Evolutionary conservation across 2,888 invertebrate species (phyloP).

Genomic region (Drosophila silvestris): DNA sequence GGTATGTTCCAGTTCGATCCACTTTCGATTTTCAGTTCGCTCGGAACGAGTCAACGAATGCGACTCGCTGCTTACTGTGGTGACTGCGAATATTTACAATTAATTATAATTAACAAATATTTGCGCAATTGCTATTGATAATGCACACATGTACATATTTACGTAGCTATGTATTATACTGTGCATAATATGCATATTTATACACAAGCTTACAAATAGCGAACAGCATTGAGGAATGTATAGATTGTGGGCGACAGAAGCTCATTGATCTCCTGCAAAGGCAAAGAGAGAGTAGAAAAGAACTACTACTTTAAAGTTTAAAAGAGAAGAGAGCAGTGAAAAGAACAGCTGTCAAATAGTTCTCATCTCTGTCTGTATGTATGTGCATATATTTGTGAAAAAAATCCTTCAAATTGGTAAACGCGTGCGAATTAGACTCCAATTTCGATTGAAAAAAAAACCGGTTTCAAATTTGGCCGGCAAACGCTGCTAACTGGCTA

Average conservation of each 20-base stretch:
- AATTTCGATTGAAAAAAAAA: conserved; percentile 1
- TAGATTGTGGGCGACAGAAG: neutral
- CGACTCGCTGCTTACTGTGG: neutral
- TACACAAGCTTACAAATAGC: neutral
- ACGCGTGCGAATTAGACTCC: neutral
- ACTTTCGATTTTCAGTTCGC: neutral
- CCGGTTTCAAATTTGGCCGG: conserved; percentile 21
- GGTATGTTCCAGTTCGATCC: neutral
- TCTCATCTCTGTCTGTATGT: neutral
- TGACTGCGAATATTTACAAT: conserved; percentile 37
- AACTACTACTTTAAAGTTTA: neutral
- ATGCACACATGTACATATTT: conserved; percentile 1
- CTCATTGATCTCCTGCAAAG: neutral
- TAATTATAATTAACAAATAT: conserved; percentile 46
- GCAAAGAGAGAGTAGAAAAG: neutral
- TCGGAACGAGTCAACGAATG: conserved; percentile 8
- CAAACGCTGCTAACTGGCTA: conserved; percentile 9
- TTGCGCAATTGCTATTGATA: conserved; percentile 30
- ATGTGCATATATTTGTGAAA: neutral
- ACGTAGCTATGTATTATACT: neutral
- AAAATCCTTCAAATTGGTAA: conserved; percentile 5
- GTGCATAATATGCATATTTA: neutral
- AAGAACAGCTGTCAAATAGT: neutral
- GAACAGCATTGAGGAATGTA: neutral
- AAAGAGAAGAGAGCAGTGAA: neutral